Percentiles rank a stretch among this genome's conserved stretches.
phyloP scores from a whole-genome alignment of 2,888 invertebrate species.

The Acanthococcus lagerstroemiae region DNA sequence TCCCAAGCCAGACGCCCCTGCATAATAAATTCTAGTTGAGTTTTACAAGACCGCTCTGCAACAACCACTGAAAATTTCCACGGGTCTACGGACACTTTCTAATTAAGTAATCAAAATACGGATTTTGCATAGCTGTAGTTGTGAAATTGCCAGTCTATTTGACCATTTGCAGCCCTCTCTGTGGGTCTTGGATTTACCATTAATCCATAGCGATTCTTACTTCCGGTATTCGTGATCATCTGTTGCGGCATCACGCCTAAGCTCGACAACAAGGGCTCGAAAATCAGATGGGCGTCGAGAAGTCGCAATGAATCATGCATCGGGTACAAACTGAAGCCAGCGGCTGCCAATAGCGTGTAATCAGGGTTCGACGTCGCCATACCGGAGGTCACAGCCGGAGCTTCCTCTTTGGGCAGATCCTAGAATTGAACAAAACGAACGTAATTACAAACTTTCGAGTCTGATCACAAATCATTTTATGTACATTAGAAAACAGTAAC shows the following conservation, averaged over 20 bases:
- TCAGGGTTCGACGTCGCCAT: slow-evolving; percentile 34
- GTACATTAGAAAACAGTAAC: background rate
- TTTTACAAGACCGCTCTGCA: too few relatives aligned
- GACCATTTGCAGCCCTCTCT: too few relatives aligned
- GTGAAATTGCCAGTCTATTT: too few relatives aligned
- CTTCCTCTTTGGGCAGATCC: slow-evolving; percentile 26
- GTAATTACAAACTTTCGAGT: background rate
- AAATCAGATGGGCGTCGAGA: slow-evolving; percentile 85
- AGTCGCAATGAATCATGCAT: slow-evolving; percentile 74
- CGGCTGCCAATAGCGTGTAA: slow-evolving; percentile 36
- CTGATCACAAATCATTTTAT: background rate
- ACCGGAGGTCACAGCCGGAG: slow-evolving; percentile 1
- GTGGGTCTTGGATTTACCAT: too few relatives aligned
- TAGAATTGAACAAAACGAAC: background rate
- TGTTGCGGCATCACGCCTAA: slow-evolving; percentile 86
- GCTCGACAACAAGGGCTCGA: slow-evolving; percentile 80
- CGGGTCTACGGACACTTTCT: too few relatives aligned
- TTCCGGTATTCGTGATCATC: slow-evolving; percentile 46
- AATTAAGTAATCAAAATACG: too few relatives aligned
- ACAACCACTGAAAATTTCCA: too few relatives aligned
- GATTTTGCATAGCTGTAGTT: background rate
- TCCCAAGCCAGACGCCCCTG: too few relatives aligned
- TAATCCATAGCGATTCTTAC: slow-evolving; percentile 10
- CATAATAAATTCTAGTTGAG: too few relatives aligned
- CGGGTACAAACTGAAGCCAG: slow-evolving; percentile 57